phyloP scores from a whole-genome alignment of 2,797 vertebrate species.

The Diglossa cyanea region DNA sequence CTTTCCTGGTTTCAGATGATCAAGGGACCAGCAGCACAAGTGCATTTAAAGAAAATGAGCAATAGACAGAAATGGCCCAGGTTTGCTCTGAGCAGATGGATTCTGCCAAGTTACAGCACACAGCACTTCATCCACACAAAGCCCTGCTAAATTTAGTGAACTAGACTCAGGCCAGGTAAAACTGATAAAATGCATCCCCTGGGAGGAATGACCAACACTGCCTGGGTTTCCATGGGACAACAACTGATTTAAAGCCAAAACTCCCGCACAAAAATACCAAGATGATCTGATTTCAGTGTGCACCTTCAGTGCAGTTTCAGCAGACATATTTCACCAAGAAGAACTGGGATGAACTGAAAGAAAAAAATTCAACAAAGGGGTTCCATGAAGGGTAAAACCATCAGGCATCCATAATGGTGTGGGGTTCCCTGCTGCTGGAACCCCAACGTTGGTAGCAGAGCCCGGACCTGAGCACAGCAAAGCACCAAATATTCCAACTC shows the following conservation, averaged over 20 bases:
- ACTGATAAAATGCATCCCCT: background rate
- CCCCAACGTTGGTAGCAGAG: background rate
- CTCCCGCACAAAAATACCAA: background rate
- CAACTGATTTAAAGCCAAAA: background rate
- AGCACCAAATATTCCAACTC: conserved; percentile 54
- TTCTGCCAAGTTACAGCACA: background rate
- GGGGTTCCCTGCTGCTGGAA: background rate
- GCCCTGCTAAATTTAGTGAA: background rate
- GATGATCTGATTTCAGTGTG: background rate
- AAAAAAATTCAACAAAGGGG: background rate
- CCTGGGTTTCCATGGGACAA: background rate
- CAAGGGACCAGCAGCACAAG: background rate
- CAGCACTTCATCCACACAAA: background rate
- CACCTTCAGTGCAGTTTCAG: background rate
- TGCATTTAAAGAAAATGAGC: background rate
- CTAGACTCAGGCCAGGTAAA: background rate
- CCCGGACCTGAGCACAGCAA: background rate
- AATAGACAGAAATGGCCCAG: background rate
- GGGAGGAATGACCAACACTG: background rate
- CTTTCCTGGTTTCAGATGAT: background rate
- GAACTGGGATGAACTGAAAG: background rate
- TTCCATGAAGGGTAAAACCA: background rate
- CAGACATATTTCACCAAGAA: background rate
- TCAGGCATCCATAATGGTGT: fast-evolving
- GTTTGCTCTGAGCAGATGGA: background rate